These are phyloP conservation scores for Dipodomys ordii DNA, from an alignment of 2,113 vertebrate genomes.

Conservation along the genomic window DNA sequence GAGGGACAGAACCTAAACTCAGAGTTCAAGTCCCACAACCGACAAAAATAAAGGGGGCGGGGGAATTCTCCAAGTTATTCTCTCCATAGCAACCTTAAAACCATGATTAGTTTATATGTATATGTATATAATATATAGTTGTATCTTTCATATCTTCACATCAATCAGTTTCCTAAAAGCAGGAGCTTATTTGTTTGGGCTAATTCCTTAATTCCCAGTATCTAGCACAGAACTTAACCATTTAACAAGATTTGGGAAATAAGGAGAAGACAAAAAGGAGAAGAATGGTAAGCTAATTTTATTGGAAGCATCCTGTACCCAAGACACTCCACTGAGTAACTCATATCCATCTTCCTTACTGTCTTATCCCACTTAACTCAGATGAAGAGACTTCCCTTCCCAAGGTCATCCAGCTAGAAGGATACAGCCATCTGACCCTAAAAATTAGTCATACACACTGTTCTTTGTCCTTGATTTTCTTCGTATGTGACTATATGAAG, in stretches of 20 bases:
- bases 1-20: too few relatives aligned
- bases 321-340: neutral
- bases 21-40: too few relatives aligned
- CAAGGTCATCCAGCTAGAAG: neutral
- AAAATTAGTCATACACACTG: neutral
- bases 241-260: neutral
- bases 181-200: neutral
- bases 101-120: neutral
- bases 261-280: neutral
- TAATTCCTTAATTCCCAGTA: neutral
- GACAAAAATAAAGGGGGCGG: rapidly evolving
- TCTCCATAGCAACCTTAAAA: neutral
- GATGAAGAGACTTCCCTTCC: neutral
- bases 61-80: neutral
- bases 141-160: neutral
- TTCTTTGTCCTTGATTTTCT: neutral
- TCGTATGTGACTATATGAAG: neutral
- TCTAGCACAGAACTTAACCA: neutral
- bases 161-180: neutral
- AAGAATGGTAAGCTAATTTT: neutral
- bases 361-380: neutral
- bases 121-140: neutral
- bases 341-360: neutral
- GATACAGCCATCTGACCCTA: neutral
- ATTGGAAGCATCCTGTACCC: neutral